These are phyloP conservation scores for Rostratula benghalensis DNA, from an alignment of 2,113 vertebrate genomes.

Conservation along the genomic window DNA sequence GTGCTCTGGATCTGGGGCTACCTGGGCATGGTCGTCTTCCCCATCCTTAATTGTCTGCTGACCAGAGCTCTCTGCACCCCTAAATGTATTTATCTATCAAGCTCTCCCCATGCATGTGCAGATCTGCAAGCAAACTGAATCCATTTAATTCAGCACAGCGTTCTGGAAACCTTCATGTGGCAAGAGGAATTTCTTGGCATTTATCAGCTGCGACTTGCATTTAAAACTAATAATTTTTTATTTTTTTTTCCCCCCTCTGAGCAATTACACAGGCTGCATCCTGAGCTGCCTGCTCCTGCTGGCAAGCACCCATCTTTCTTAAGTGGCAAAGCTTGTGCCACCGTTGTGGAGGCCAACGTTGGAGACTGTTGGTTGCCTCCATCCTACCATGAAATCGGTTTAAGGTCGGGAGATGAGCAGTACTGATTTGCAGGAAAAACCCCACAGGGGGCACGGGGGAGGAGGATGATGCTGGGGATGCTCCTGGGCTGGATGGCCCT, in stretches of 20 bases:
- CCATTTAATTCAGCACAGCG: slow-evolving; percentile 25
- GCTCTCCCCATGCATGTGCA: background rate
- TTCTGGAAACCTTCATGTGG: slow-evolving; percentile 30
- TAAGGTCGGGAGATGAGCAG: background rate
- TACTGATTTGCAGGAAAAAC: background rate
- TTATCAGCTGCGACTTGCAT: slow-evolving; percentile 9
- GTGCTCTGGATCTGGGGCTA: slow-evolving; percentile 7
- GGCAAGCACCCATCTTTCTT: background rate
- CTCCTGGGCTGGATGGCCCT: background rate
- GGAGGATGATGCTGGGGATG: background rate
- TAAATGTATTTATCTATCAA: slow-evolving; percentile 38
- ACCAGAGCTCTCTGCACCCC: slow-evolving; percentile 43
- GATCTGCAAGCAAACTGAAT: background rate
- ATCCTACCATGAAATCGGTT: slow-evolving; percentile 31
- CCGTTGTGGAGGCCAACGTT: background rate
- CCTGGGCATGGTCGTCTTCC: background rate
- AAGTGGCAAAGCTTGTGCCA: slow-evolving; percentile 11
- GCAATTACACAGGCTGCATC: background rate
- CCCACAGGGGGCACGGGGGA: accelerated
- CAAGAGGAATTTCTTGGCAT: slow-evolving; percentile 54
- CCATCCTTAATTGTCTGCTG: slow-evolving; percentile 35
- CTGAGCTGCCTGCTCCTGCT: slow-evolving; percentile 17
- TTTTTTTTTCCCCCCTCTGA: background rate
- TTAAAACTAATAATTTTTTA: background rate
- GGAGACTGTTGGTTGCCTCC: background rate